Evolutionary conservation across 2,797 vertebrate species (phyloP).

Genomic region (Rhynchonycteris naso): DNA sequence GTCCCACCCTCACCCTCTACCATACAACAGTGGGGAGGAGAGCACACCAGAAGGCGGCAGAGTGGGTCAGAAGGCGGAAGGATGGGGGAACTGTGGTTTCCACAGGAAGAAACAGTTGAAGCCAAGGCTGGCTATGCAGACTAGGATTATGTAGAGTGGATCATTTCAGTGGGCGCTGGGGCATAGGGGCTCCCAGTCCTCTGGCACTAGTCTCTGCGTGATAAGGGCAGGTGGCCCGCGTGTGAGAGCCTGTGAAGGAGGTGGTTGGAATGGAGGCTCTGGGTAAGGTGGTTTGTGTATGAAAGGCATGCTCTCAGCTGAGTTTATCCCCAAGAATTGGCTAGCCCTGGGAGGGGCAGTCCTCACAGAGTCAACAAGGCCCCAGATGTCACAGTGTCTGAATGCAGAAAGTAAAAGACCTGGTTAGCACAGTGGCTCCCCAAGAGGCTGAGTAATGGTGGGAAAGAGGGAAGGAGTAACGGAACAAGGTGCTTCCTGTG

Average conservation of each 20-base stretch:
- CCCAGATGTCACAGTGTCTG: not conserved
- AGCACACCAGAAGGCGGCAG: not conserved
- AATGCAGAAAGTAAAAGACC: not conserved
- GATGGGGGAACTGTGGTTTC: not conserved
- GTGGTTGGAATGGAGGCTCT: not conserved
- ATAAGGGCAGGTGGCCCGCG: too few relatives aligned
- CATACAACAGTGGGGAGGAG: not conserved
- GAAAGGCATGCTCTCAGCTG: not conserved
- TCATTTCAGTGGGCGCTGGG: not conserved
- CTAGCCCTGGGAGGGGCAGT: not conserved
- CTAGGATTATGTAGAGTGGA: not conserved
- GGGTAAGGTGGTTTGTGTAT: not conserved
- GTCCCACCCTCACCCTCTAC: not conserved
- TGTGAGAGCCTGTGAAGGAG: not conserved
- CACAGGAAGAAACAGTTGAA: not conserved
- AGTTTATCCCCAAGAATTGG: not conserved
- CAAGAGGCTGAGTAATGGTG: not conserved
- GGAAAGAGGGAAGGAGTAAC: not conserved
- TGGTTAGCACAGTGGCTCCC: not conserved
- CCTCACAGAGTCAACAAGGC: not conserved
- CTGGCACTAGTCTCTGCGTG: not conserved
- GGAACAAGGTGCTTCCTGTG: not conserved
- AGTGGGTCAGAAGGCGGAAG: not conserved
- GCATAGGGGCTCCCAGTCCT: not conserved
- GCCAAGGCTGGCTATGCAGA: not conserved